A percentile compares a stretch with the other conserved stretches of the same genome.
These are phyloP conservation scores for Siniperca chuatsi DNA, from an alignment of 2,113 vertebrate genomes.

Conservation along the genomic window DNA sequence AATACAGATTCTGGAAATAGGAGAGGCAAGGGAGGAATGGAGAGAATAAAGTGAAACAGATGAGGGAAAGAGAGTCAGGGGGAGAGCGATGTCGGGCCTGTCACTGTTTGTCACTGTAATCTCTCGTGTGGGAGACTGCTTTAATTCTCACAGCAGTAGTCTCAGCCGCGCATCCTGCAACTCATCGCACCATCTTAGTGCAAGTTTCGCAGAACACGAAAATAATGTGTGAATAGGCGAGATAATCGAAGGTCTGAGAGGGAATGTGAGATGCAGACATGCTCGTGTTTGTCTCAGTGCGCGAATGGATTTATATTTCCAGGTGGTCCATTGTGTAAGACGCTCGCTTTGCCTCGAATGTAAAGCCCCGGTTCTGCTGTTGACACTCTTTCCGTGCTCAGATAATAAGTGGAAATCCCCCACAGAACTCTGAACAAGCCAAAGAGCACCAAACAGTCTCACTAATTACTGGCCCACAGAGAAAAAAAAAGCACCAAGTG, in stretches of 20 bases:
- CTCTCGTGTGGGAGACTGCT: slow-evolving; percentile 58
- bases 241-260: slow-evolving; percentile 32
- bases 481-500: slow-evolving; percentile 28
- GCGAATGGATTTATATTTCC: slow-evolving; percentile 43
- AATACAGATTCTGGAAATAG: slow-evolving; percentile 46
- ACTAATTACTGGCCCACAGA: slow-evolving; percentile 67
- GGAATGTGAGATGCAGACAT: slow-evolving; percentile 14
- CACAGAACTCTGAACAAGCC: slow-evolving; percentile 42
- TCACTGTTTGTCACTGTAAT: slow-evolving; percentile 70
- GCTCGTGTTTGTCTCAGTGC: slow-evolving; percentile 13
- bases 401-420: slow-evolving; percentile 55
- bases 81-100: slow-evolving; percentile 42
- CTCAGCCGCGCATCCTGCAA: slow-evolving; percentile 42
- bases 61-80: slow-evolving; percentile 31
- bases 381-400: slow-evolving; percentile 25
- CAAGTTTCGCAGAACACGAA: slow-evolving; percentile 39
- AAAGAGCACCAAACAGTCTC: slow-evolving; percentile 51
- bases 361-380: slow-evolving; percentile 26
- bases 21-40: slow-evolving; percentile 21
- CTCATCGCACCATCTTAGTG: slow-evolving; percentile 37
- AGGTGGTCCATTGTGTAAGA: slow-evolving; percentile 24
- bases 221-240: slow-evolving; percentile 54
- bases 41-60: slow-evolving; percentile 52
- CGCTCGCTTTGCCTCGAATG: slow-evolving; percentile 22
- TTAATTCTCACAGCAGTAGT: slow-evolving; percentile 57